Evolutionary conservation across 2,888 invertebrate genomes (phyloP).

Genomic region (Schizotus pectinicornis): DNA sequence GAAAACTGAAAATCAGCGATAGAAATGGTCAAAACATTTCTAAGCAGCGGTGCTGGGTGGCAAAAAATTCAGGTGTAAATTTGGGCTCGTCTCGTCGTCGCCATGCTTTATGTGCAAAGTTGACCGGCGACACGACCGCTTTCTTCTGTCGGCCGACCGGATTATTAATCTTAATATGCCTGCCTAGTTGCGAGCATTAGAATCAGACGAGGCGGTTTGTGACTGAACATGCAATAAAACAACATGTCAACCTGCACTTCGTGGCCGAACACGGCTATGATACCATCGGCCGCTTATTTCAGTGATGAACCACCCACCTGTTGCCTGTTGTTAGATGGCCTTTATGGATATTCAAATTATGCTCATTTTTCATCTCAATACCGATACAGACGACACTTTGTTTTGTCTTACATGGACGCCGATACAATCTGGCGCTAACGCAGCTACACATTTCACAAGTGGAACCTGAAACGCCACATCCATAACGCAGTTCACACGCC

Average conservation of each 20-base stretch:
- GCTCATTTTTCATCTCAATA: constrained; percentile 1
- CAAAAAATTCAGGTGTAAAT: too few species aligned
- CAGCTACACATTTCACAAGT: too few species aligned
- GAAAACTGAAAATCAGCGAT: too few species aligned
- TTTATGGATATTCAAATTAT: constrained; percentile 9
- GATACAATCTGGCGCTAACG: too few species aligned
- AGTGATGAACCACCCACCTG: constrained; percentile 20
- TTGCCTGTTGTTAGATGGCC: constrained; percentile 8
- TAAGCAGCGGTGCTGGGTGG: too few species aligned
- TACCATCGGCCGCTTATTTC: constrained; percentile 17
- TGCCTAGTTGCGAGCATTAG: constrained; percentile 30
- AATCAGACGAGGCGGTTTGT: constrained; percentile 35
- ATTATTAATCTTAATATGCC: constrained; percentile 15
- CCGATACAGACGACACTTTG: too few species aligned
- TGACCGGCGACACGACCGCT: neutral
- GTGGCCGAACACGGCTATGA: constrained; percentile 13
- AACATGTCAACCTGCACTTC: constrained; percentile 18
- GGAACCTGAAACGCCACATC: too few species aligned
- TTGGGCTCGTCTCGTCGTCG: too few species aligned
- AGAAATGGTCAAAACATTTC: too few species aligned
- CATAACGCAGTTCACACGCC: too few species aligned
- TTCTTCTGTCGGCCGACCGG: neutral
- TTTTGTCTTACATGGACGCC: too few species aligned
- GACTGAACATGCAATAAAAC: constrained; percentile 12
- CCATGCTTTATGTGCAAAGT: neutral